Base-by-base conservation (phyloP, 2,797 vertebrate genomes). In the Orestias chungarensis region DNA sequence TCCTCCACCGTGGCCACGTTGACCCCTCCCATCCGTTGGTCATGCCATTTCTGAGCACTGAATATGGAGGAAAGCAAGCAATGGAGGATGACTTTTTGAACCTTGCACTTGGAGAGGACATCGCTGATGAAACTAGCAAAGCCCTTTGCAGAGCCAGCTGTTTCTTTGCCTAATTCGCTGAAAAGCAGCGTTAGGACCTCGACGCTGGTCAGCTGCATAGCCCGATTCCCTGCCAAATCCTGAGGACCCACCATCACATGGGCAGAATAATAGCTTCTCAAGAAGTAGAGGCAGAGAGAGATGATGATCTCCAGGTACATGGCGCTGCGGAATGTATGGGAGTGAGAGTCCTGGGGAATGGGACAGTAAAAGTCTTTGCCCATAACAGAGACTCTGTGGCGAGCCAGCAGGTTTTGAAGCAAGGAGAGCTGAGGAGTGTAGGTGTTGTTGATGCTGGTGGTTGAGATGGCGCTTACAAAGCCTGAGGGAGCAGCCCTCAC, bases 251-350 rank as follows among this genome's bases (percentile, higher is more conserved):
- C 94, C 23, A 94, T 93, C 70, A 99, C 94, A 0, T 99, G 97
- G 27, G 96, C 95, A 6, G 97, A 97, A 83, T 99, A 99, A 87
- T 99, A 97, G 90, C 97, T 99, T 68, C 98, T 93, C 87, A 99
- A 92, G 68, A 97, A 99, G 89, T 98, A 99, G 0, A 99, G 95
- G 77, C 97, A 99, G 74, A 99, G 95, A 0, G 97, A 99, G 87
- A 99, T 98, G 70, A 99, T 96, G 86, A 99, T 97, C 93, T 99
- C 98, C 82, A 99, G 95, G 87, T 97, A 99, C 97, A 99, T 99
- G 70, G 98, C 98, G 75, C 97, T 97, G 71, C 98, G 96, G 72
- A 99, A 99, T 33, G 96, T 96, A 85, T 99, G 98, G 31, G 97
- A 97, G 85, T 95, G 95, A 0, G 97, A 98, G 91, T 99, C 98